Conservation (phyloP, 2,113 vertebrate species). For the Vanacampus margaritifer region DNA sequence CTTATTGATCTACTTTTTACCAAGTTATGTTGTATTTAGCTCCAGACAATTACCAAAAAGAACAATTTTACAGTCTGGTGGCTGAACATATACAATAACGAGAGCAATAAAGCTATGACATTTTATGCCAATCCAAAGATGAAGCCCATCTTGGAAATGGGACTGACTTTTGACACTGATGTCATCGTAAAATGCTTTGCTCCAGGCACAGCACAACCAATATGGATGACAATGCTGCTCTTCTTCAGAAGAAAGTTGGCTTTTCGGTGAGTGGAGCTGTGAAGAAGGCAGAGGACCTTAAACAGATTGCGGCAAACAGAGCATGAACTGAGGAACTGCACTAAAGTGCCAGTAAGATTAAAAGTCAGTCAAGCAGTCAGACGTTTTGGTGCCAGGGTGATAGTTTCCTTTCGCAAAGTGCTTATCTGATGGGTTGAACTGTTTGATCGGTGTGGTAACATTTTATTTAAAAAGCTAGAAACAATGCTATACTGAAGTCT, state of each 20-base stretch:
- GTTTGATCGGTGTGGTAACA: background rate
- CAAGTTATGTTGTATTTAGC: too few species aligned
- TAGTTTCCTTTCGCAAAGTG: slow-evolving; percentile 2
- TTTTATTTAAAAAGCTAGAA: background rate
- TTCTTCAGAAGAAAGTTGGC: background rate
- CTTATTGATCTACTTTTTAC: too few species aligned
- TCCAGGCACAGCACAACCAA: background rate
- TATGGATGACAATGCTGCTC: background rate
- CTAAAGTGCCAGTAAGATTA: background rate
- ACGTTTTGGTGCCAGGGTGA: background rate
- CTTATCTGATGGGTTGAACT: background rate
- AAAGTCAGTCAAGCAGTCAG: slow-evolving; percentile 10
- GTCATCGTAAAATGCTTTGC: background rate
- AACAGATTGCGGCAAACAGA: background rate
- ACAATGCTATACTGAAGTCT: background rate
- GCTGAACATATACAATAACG: background rate
- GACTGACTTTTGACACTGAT: background rate
- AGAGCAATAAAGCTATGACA: background rate
- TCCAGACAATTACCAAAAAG: background rate
- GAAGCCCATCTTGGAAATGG: background rate
- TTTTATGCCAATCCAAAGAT: background rate
- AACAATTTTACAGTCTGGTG: too few species aligned
- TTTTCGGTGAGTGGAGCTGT: background rate
- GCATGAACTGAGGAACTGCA: background rate
- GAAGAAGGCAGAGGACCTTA: background rate